phyloP scores from a whole-genome alignment of 2,888 invertebrate species.

The Thecocarcelia acutangulata region DNA sequence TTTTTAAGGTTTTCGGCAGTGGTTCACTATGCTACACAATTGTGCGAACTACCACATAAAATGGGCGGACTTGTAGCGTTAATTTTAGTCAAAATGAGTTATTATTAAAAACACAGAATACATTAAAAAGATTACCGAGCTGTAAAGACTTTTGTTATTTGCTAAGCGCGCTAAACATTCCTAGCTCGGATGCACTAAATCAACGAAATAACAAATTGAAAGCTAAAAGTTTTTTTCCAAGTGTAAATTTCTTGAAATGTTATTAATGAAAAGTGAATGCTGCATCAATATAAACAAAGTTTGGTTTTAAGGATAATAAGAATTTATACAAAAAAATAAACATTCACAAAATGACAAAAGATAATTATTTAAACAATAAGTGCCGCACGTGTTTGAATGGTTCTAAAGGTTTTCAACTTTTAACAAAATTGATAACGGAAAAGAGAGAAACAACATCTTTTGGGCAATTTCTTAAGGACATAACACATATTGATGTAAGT shows the following conservation, averaged over 20 bases:
- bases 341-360: constrained; percentile 40
- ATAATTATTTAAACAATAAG: constrained; percentile 44
- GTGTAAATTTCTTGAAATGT: background rate
- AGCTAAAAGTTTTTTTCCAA: background rate
- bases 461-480: constrained; percentile 49
- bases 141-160: too few species aligned
- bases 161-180: too few species aligned
- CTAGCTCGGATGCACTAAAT: too few species aligned
- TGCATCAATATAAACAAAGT: constrained; percentile 43
- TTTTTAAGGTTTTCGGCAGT: too few species aligned
- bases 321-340: constrained; percentile 3
- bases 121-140: too few species aligned
- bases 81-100: too few species aligned
- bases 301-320: constrained; percentile 1
- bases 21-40: too few species aligned
- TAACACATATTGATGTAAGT: constrained; percentile 56
- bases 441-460: constrained; percentile 51
- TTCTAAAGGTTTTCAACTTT: constrained; percentile 54
- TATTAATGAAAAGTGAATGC: constrained; percentile 48
- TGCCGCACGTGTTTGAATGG: constrained; percentile 63
- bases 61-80: too few species aligned
- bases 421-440: constrained; percentile 49
- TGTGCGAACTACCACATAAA: too few species aligned
- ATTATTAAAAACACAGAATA: too few species aligned
- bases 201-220: background rate